Evolutionary conservation across 2,888 invertebrate genomes (phyloP).

Genomic region (Diarsia dahlii): DNA sequence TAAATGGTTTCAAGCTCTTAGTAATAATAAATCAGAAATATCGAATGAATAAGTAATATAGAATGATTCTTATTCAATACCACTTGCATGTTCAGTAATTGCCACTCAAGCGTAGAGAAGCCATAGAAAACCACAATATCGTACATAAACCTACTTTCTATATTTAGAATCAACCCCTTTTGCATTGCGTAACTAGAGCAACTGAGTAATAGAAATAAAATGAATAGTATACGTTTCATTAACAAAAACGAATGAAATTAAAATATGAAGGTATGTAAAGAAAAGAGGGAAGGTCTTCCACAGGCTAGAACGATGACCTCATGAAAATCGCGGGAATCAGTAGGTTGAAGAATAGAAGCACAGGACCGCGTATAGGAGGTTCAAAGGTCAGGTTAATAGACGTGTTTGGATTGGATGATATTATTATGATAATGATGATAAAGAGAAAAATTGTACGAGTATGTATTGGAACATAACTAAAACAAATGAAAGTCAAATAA

Average conservation of each 20-base stretch:
- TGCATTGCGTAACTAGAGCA: conserved; percentile 22
- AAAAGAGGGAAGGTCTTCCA: neutral
- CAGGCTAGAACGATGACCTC: neutral
- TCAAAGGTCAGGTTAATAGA: neutral
- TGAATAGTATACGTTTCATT: neutral
- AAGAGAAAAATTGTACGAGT: neutral
- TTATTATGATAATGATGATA: neutral
- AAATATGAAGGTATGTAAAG: neutral
- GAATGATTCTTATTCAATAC: conserved; percentile 20
- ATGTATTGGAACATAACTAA: neutral
- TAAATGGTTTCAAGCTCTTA: neutral
- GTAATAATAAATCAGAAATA: neutral
- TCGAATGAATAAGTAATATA: neutral
- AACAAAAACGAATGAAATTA: neutral
- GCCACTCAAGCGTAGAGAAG: conserved; percentile 42
- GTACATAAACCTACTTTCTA: conserved; percentile 32
- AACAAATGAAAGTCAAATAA: conserved; percentile 29
- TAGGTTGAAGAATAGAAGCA: no score
- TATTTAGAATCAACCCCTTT: conserved; percentile 58
- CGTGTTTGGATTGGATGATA: neutral
- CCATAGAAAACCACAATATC: conserved; percentile 56
- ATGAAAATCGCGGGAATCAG: neutral
- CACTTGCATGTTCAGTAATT: conserved; percentile 20
- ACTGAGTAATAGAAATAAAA: conserved; percentile 28
- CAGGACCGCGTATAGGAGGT: neutral